phyloP scores from a whole-genome alignment of 1,140 invertebrate species.

The Apocrypta bakeri region DNA sequence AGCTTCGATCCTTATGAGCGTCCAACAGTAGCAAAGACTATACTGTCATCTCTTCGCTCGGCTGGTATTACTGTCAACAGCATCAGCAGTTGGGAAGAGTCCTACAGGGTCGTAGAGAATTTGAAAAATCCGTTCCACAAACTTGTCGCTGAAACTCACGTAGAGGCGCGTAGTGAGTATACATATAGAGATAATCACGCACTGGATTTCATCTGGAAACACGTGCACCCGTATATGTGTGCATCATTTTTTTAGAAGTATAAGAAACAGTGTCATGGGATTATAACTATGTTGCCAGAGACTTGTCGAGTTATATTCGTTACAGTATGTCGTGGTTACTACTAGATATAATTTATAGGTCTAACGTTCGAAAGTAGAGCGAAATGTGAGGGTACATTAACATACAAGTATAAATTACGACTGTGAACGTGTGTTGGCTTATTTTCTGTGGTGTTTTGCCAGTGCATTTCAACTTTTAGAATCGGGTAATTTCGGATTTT shows the following conservation, averaged over 20 bases:
- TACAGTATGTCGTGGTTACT: neutral
- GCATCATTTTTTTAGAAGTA: neutral
- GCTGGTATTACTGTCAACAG: conserved; percentile 82
- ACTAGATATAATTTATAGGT: too few species aligned
- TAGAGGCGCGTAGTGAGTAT: conserved; percentile 86
- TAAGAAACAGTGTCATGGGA: neutral
- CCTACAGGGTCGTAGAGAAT: conserved; percentile 79
- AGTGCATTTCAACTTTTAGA: too few species aligned
- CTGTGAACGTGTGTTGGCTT: too few species aligned
- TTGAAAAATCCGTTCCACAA: conserved; percentile 85
- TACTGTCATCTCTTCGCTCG: conserved; percentile 79
- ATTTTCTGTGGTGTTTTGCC: too few species aligned
- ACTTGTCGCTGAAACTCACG: conserved; percentile 85
- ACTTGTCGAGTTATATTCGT: conserved; percentile 3
- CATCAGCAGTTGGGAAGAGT: conserved; percentile 82
- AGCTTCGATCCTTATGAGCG: conserved; percentile 81
- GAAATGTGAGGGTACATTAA: too few species aligned
- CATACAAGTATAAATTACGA: too few species aligned
- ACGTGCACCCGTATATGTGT: neutral
- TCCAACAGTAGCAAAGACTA: conserved; percentile 80
- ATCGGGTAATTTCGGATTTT: too few species aligned
- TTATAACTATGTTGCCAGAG: neutral
- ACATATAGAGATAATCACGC: neutral
- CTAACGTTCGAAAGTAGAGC: too few species aligned
- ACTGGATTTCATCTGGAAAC: neutral